A percentile compares a stretch with the other conserved stretches of the same genome.
These are phyloP conservation scores for Nomada lathburiana DNA, from an alignment of 2,888 invertebrate species.

Conservation along the genomic window DNA sequence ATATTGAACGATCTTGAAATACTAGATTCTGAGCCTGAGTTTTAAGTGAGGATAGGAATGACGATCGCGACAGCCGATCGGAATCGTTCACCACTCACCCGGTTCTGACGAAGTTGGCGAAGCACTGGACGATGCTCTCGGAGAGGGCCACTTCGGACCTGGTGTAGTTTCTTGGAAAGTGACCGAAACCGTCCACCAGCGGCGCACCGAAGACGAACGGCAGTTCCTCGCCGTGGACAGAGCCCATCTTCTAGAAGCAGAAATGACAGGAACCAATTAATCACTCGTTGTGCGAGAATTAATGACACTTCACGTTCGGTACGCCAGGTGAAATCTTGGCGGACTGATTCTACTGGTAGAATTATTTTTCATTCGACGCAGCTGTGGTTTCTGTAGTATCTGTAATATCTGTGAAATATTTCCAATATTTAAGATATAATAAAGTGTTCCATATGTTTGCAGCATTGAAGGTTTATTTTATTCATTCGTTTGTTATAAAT, in stretches of 20 bases:
- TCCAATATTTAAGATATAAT: no score
- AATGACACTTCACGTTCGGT: not conserved
- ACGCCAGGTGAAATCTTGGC: not conserved
- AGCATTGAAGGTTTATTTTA: no score
- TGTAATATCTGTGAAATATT: no score
- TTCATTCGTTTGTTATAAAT: no score
- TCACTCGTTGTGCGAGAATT: not conserved
- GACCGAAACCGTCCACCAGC: constrained; percentile 92
- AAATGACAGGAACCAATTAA: constrained; percentile 3
- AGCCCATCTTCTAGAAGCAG: constrained; percentile 91
- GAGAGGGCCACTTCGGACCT: constrained; percentile 93
- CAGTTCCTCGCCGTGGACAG: constrained; percentile 96
- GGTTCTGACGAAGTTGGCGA: constrained; percentile 94
- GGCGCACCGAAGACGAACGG: constrained; percentile 97
- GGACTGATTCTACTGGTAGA: not conserved
- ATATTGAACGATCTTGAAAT: no score
- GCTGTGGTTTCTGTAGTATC: no score
- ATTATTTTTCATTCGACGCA: not conserved
- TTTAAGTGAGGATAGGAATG: not conserved
- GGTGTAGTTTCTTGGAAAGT: constrained; percentile 95
- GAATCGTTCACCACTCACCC: constrained; percentile 88
- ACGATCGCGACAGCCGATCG: constrained; percentile 13
- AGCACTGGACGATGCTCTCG: constrained; percentile 94
- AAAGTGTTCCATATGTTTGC: no score
- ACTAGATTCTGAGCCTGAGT: not conserved